Percentiles rank a stretch among this genome's conserved stretches.
These are phyloP conservation scores for Luscinia luscinia DNA, from an alignment of 2,797 vertebrate genomes.

Conservation along the genomic window DNA sequence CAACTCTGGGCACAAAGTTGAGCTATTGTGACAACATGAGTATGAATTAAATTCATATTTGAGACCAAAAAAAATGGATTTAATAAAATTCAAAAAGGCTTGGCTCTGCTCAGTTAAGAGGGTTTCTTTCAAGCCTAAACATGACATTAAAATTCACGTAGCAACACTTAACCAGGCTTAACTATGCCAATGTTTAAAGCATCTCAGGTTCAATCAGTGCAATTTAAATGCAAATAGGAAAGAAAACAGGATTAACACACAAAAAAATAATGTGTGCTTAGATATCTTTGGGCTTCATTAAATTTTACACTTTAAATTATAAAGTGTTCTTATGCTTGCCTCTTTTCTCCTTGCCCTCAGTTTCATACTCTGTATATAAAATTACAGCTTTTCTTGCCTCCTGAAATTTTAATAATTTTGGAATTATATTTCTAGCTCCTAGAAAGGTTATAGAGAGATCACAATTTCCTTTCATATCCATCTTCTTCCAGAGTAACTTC, in stretches of 20 bases:
- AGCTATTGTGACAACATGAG: neutral
- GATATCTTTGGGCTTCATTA: neutral
- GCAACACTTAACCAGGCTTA: neutral
- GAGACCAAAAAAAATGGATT: neutral
- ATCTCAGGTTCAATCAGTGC: neutral
- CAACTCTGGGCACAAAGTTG: neutral
- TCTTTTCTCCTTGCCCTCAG: neutral
- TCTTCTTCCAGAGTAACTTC: neutral
- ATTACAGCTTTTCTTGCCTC: neutral
- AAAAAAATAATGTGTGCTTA: neutral
- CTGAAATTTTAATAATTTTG: neutral
- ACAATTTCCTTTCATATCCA: neutral
- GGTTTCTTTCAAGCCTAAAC: neutral
- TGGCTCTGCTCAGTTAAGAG: neutral
- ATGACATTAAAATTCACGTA: neutral
- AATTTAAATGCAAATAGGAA: conserved; percentile 23
- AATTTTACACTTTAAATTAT: neutral
- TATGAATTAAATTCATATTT: neutral
- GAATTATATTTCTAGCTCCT: neutral
- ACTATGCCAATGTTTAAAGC: neutral
- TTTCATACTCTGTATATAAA: neutral
- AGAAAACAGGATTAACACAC: neutral
- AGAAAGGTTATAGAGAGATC: neutral
- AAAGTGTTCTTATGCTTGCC: neutral
- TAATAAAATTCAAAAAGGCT: neutral